These are phyloP conservation scores for Brachionus rubens DNA, from an alignment of 1,140 invertebrate species.

Conservation along the genomic window DNA sequence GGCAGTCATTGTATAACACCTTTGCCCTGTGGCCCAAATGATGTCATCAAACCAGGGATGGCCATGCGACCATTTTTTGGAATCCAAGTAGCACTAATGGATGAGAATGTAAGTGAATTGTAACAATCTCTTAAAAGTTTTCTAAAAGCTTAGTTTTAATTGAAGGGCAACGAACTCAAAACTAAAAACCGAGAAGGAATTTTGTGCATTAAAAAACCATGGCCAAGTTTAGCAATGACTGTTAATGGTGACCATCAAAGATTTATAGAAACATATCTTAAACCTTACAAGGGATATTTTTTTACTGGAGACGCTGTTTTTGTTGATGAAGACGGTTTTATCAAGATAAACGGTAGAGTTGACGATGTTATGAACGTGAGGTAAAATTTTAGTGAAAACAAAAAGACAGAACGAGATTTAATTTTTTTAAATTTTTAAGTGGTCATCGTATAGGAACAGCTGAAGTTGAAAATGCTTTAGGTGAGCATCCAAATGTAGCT, in stretches of 20 bases:
- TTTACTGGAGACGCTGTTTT: constrained; percentile 62
- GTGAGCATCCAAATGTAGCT: constrained; percentile 58
- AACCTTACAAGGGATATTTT: constrained; percentile 58
- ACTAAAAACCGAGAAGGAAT: constrained; percentile 50
- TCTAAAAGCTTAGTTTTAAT: constrained; percentile 41
- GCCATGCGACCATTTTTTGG: constrained; percentile 64
- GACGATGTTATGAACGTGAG: constrained; percentile 60
- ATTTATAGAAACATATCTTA: constrained; percentile 61
- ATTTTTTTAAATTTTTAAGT: too few species aligned
- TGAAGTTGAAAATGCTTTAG: constrained; percentile 62
- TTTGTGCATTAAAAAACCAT: constrained; percentile 59
- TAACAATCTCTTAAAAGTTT: background rate
- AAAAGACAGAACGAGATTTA: too few species aligned
- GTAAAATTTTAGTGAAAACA: too few species aligned
- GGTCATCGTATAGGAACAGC: constrained; percentile 63
- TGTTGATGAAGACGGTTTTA: constrained; percentile 56
- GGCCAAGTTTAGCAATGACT: constrained; percentile 63
- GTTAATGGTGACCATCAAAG: constrained; percentile 62
- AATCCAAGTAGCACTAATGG: constrained; percentile 60
- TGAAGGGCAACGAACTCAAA: constrained; percentile 50
- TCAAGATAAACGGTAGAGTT: constrained; percentile 62
- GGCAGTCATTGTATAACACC: constrained; percentile 63
- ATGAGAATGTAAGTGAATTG: constrained; percentile 48
- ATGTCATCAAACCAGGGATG: constrained; percentile 60
- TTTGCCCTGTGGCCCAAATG: constrained; percentile 58